Evolutionary conservation across 2,797 vertebrate species (phyloP).

Genomic region (Enteromius trimaculatus): DNA sequence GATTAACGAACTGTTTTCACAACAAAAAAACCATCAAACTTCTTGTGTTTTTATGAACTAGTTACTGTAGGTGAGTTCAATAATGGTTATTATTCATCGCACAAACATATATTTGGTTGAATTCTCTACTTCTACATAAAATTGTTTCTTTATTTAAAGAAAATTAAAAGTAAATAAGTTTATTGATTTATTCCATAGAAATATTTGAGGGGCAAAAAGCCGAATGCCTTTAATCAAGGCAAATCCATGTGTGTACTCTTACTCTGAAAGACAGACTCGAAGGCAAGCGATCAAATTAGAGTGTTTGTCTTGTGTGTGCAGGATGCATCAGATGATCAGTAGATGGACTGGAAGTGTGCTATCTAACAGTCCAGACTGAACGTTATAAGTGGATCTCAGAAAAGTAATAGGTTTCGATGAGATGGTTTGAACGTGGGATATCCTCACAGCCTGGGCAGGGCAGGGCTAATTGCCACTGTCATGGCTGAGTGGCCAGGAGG

Average conservation of each 20-base stretch:
- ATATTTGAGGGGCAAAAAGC: too few species aligned
- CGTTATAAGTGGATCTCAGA: conserved; percentile 5
- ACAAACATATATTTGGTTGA: neutral
- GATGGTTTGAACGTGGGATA: neutral
- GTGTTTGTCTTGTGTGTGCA: neutral
- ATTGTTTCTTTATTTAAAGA: too few species aligned
- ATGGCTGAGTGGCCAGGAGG: conserved; percentile 22
- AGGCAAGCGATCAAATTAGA: too few species aligned
- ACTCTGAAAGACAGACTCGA: neutral
- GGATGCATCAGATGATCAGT: neutral
- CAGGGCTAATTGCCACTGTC: conserved; percentile 38
- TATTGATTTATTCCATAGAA: too few species aligned
- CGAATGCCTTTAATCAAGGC: too few species aligned
- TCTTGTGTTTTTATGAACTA: neutral
- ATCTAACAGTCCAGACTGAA: neutral
- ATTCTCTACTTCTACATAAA: neutral
- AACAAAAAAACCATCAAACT: neutral
- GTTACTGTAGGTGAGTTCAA: neutral
- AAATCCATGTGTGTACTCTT: neutral
- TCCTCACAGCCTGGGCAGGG: neutral
- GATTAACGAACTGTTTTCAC: neutral
- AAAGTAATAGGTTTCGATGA: conserved; percentile 14
- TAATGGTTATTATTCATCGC: neutral
- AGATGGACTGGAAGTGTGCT: neutral
- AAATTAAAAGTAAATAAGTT: too few species aligned